Conservation (phyloP, 2,113 vertebrate species). For the Bujurquina vittata region DNA sequence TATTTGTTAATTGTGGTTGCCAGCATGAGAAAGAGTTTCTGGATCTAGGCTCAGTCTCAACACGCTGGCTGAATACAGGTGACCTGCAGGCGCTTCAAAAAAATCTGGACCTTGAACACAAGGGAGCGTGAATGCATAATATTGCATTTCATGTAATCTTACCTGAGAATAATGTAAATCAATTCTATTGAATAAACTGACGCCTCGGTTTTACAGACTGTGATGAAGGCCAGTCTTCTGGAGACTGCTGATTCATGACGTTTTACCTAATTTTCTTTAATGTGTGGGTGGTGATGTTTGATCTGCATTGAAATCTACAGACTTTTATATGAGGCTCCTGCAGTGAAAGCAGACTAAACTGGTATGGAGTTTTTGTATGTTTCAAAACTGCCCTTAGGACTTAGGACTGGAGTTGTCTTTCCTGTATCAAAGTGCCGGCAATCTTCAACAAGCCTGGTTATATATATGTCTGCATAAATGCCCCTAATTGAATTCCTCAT, state of each 20-base stretch:
- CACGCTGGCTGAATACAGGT: neutral
- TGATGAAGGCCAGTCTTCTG: neutral
- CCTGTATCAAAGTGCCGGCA: constrained; percentile 36
- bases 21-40: neutral
- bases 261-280: neutral
- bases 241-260: neutral
- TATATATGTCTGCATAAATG: constrained; percentile 25
- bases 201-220: neutral
- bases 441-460: constrained; percentile 29
- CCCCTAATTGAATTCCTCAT: constrained; percentile 42
- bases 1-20: neutral
- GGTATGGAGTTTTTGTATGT: neutral
- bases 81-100: neutral
- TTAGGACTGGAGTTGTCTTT: constrained; percentile 6
- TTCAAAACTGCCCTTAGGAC: neutral
- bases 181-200: constrained; percentile 6
- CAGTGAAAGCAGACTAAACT: too few species aligned
- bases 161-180: neutral
- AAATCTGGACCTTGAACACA: neutral
- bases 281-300: neutral
- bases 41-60: neutral
- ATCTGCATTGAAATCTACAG: neutral
- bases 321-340: neutral
- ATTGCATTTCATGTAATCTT: neutral
- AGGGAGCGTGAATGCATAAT: neutral